Base-by-base conservation (phyloP, 1,140 invertebrate species). In the Ylistrum balloti region DNA sequence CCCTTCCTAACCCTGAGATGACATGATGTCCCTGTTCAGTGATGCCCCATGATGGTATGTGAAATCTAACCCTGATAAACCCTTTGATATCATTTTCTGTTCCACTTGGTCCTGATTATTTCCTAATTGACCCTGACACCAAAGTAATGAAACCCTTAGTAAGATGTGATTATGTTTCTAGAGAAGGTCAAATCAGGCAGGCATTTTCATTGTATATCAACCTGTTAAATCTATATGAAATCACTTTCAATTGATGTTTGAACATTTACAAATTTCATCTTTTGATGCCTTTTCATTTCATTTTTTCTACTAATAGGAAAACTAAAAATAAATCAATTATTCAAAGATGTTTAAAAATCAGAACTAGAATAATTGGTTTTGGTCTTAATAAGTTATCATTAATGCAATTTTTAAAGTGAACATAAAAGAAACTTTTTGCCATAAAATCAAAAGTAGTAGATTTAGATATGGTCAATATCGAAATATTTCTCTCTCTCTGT, bases 21-120 rank as follows among this genome's bases (percentile, higher is more conserved):
- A 45, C 20, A 17, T 17, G 20, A 17, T 45, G 9, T 17, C 41
- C 41, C 17, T 9, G 20, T 45, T 15, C 41, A 74, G 22, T 74
- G 56, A 74, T 74, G 56, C 56, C 13, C 3, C 28, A n/a, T 28
- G 56, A 74, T 74, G 56, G 56, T 74, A 74, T 74, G 56, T 74
- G 56, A 74, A 74, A 74, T 74, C n/a, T 74, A 74, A 74, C 56
- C n/a, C 56, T 74, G 56, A 74, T 74, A 74, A 74, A 74, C 0
- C 56, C 56, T 74, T 74, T 74, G 56, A 74, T 74, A 74, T 74
- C 56, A 74, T 74, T 74, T 28, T 74, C 56, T 74, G 56, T 74
- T 74, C n/a, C 56, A 74, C 56, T 74, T 74, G 56, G 17, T 28
- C 56, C 56, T 74, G n/a, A 74, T 74, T 74, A 74, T 3, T 28